Base-by-base conservation (phyloP, 2,797 vertebrate genomes). In the Dicrostonyx torquatus region DNA sequence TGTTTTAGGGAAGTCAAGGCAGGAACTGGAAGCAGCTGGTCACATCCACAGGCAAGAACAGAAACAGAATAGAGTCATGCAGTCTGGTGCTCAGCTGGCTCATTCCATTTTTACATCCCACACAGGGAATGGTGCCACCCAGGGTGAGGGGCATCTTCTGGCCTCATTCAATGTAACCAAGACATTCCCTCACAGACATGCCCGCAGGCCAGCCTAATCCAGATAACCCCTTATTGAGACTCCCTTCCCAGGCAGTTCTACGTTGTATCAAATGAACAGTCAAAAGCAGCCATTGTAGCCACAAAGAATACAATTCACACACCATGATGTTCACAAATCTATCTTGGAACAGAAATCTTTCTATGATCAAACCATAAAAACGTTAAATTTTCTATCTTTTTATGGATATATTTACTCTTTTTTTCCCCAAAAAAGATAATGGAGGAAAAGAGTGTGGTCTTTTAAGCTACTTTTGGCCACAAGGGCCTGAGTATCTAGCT, bases 281-380 rank as follows among this genome's bases (percentile, higher is more conserved):
- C 37, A 31, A 31, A 82, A 83, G 0, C 9, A 62, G 24, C 58
- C 55, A 62, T 29, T 15, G 40, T 60, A 82, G 34, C 53, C 45
- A 90, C 53, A 48, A 64, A 82, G 45, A 77, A 37, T 53, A 48
- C 37, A 89, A 13, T 17, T 88, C 87, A 76, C 6, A 6, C 80
- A 87, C 40, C 26, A 68, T 45, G 83, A 80, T 50, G 73, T 66
- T 12, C 89, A 89, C 45, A 83, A 60, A 75, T 66, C 22, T 40
- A 37, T 70, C 13, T 85, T 94, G 66, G n/a, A n/a, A 83, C 43
- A 62, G 29, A 93, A 80, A 90, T 37, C 24, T 22, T 37, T 93
- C 43, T 68, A 13, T 75, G 72, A 48, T 73, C 34, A 93, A 90
- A 84, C 17, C 60, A n/a, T 2, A 79, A 22, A 77, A 92, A 85